Percentiles rank a stretch among this genome's conserved stretches.
These are phyloP conservation scores for Merops nubicus DNA, from an alignment of 2,113 vertebrate species.

Conservation along the genomic window DNA sequence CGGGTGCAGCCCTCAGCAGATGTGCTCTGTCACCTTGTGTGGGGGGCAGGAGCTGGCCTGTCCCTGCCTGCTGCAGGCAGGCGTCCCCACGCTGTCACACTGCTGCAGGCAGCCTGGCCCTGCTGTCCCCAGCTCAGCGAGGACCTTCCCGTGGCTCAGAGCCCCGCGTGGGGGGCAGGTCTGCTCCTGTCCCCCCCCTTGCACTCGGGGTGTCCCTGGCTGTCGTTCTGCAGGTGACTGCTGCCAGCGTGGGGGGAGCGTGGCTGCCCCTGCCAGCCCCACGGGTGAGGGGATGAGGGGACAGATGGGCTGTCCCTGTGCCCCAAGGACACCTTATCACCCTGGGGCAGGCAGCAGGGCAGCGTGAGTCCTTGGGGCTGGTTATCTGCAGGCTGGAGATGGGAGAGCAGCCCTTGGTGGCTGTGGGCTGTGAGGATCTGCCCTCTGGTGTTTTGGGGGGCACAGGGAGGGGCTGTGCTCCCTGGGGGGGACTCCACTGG, in stretches of 20 bases:
- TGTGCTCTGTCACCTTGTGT: background rate
- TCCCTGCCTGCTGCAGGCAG: background rate
- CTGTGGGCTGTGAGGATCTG: fast-evolving
- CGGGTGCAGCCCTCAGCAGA: background rate
- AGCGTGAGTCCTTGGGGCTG: background rate
- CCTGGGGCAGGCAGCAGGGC: fast-evolving
- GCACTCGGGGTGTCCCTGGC: background rate
- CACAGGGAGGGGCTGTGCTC: no score
- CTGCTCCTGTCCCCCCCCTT: fast-evolving
- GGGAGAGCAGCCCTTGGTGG: background rate
- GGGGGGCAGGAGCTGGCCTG: background rate
- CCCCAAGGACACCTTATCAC: fast-evolving
- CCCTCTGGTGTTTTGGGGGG: no score
- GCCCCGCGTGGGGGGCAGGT: background rate
- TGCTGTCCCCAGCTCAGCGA: background rate
- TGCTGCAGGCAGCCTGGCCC: background rate
- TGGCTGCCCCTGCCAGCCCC: background rate
- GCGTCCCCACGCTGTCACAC: background rate
- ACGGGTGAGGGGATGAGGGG: fast-evolving
- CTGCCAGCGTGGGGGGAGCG: fast-evolving
- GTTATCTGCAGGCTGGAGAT: background rate
- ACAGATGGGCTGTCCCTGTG: fast-evolving
- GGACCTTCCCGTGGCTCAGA: background rate
- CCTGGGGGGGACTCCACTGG: no score
- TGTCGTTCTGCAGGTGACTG: fast-evolving